phyloP scores from a whole-genome alignment of 2,113 vertebrate species.

The Amblyornis subalaris region DNA sequence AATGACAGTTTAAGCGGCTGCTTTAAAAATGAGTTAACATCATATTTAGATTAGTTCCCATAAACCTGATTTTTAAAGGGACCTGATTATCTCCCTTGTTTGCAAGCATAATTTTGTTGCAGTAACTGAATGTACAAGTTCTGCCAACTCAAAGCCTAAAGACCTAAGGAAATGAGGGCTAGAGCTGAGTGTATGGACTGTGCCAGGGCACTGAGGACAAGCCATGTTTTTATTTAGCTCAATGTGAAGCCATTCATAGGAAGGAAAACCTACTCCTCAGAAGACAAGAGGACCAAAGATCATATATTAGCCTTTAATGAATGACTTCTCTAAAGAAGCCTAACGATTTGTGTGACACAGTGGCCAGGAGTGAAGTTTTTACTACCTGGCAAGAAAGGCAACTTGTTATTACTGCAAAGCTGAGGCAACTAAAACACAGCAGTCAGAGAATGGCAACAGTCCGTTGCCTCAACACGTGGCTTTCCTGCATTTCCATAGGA shows the following conservation, averaged over 20 bases:
- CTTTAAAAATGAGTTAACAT: constrained; percentile 58
- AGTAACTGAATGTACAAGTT: not conserved
- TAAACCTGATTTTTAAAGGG: constrained; percentile 50
- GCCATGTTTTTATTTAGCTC: not conserved
- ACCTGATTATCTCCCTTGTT: not conserved
- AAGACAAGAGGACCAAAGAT: not conserved
- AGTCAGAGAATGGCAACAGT: not conserved
- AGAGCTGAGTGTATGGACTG: not conserved
- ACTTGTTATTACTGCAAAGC: not conserved
- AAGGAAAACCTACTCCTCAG: not conserved
- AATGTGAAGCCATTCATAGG: not conserved
- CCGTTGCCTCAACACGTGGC: not conserved
- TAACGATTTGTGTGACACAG: not conserved
- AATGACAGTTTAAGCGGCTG: constrained; percentile 39
- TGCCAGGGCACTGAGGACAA: not conserved
- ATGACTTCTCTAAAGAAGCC: not conserved
- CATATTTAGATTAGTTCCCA: constrained; percentile 39
- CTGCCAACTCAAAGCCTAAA: not conserved
- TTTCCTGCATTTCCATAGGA: not conserved
- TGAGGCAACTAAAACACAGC: not conserved
- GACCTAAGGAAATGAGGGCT: not conserved
- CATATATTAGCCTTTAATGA: not conserved
- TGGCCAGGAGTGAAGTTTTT: not conserved
- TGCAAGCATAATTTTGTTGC: constrained; percentile 10
- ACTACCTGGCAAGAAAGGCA: not conserved